Evolutionary conservation across 2,888 invertebrate genomes (phyloP).

Genomic region (Conistra vaccinii): DNA sequence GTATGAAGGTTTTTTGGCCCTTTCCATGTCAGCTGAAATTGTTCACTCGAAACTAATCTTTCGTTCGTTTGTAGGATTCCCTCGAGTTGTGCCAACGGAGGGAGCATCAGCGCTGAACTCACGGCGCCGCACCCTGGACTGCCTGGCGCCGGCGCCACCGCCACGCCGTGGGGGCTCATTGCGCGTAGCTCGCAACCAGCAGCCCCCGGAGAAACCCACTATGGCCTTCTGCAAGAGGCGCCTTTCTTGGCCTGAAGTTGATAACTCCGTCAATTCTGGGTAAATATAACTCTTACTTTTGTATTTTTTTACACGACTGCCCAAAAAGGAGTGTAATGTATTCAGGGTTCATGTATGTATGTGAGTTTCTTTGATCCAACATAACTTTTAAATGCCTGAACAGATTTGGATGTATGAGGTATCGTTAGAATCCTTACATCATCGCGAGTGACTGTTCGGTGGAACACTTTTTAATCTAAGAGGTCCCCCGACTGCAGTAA

Average conservation of each 20-base stretch:
- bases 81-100: conserved; percentile 93
- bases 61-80: conserved; percentile 89
- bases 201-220: conserved; percentile 92
- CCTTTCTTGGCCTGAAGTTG: conserved; percentile 96
- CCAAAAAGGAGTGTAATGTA: too few relatives aligned
- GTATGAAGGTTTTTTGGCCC: background rate
- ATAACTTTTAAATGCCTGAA: too few relatives aligned
- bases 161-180: conserved; percentile 91
- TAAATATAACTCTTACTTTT: conserved; percentile 86
- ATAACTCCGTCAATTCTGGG: conserved; percentile 96
- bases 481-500: too few relatives aligned
- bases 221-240: conserved; percentile 95
- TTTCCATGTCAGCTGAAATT: background rate
- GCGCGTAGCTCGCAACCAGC: conserved; percentile 90
- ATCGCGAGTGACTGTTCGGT: too few relatives aligned
- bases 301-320: too few relatives aligned
- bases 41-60: background rate
- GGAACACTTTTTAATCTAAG: too few relatives aligned
- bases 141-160: conserved; percentile 89
- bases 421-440: too few relatives aligned
- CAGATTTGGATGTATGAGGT: too few relatives aligned
- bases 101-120: conserved; percentile 90
- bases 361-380: too few relatives aligned
- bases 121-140: conserved; percentile 92
- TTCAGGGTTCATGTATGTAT: too few relatives aligned